Base-by-base conservation (phyloP, 2,888 invertebrate species). In the Hirtodrosophila confusa region DNA sequence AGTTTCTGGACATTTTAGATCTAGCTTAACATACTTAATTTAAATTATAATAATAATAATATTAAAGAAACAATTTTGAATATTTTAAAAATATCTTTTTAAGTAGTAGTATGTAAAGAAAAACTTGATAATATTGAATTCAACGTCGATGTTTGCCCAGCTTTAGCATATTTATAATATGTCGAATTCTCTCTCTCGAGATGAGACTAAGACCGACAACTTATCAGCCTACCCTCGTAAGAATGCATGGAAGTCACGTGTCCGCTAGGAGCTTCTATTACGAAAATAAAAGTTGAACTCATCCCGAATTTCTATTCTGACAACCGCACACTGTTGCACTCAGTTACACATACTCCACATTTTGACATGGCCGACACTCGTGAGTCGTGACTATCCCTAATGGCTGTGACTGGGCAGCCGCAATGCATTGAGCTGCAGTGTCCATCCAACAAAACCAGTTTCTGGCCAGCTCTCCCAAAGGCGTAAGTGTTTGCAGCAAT, bases 401-500 rank as follows among this genome's bases (percentile, higher is more conserved):
- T 56, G 61, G 49, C 47, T 56, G 31, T 24, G 40, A 6, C 24
- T 37, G 23, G 24, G 12, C 37, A 40, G 56, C 41, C 45, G 36
- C 56, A 57, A 57, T 37, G 72, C 60, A 60, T 45, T 43, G 55
- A 69, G 60, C 45, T 45, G 12, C 64, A 36, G 57, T 48, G 50
- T 44, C 33, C 41, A 39, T 9, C 1, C 9, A 35, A 23, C 27
- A 45, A 45, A 60, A 61, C 55, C 41, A 47, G 23, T 37, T 24
- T 45, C 60, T 56, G 50, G 23, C 29, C 48, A 1, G 9, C n/a
- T 36, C 2, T 47, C 57, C 44, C 55, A 62, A 55, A 36, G 66
- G 47, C 69, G 51, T 72, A 82, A 87, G 82, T 86, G 86, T 76
- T 69, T 79, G 78, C 82, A 60, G 80, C 84, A 84, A 88, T 84